Percentiles rank a stretch among this genome's conserved stretches.
Conservation (phyloP, 2,888 invertebrate genomes). For the Drosophila planitibia region DNA sequence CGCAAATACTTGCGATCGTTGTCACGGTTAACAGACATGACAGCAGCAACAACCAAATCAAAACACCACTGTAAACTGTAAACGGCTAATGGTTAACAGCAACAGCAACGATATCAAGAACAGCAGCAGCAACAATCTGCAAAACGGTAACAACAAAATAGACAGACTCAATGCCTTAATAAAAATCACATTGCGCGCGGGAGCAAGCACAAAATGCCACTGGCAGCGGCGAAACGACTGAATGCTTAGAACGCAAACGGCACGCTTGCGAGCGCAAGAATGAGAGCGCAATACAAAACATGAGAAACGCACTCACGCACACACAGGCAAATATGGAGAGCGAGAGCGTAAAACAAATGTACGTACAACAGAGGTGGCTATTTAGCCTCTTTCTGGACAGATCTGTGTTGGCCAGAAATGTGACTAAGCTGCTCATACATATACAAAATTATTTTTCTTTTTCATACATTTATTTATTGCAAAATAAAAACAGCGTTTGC, state of each 20-base stretch:
- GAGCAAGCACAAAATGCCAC: slow-evolving; percentile 54
- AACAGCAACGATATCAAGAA: slow-evolving; percentile 18
- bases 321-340: not conserved
- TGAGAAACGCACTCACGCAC: not conserved
- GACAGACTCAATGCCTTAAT: slow-evolving; percentile 4
- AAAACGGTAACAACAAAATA: slow-evolving; percentile 19
- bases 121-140: slow-evolving; percentile 11
- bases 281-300: slow-evolving; percentile 10
- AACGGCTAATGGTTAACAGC: slow-evolving; percentile 6
- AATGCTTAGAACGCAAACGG: slow-evolving; percentile 38
- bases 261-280: slow-evolving; percentile 24
- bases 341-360: not conserved
- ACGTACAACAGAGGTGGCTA: not conserved
- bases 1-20: slow-evolving; percentile 68
- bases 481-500: not conserved
- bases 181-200: slow-evolving; percentile 59
- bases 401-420: not conserved
- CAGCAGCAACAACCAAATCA: slow-evolving; percentile 11
- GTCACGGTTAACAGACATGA: slow-evolving; percentile 56
- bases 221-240: slow-evolving; percentile 40
- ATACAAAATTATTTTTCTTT: not conserved
- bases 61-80: slow-evolving; percentile 13
- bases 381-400: not conserved
- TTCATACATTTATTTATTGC: not conserved
- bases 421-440: not conserved